phyloP scores from a whole-genome alignment of 1,140 invertebrate genomes.

The Pseudomyrmex pallidus region DNA sequence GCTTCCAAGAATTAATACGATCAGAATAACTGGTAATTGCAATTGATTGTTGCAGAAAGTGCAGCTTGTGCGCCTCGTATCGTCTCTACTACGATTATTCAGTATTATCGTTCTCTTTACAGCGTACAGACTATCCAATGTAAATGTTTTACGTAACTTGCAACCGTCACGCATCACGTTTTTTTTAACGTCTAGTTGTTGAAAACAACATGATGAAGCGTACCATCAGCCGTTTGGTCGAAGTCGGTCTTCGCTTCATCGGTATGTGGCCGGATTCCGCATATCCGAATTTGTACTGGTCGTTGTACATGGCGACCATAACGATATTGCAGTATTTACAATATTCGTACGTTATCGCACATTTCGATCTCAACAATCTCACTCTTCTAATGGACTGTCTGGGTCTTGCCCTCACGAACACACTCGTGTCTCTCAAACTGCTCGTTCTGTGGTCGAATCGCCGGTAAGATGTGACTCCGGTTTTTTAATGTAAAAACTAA shows the following conservation, averaged over 20 bases:
- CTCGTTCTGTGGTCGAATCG: constrained; percentile 41
- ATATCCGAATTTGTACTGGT: constrained; percentile 23
- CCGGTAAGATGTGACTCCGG: constrained; percentile 23
- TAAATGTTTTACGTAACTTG: too few relatives aligned
- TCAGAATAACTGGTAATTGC: constrained; percentile 8
- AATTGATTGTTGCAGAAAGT: constrained; percentile 1
- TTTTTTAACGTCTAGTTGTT: neutral
- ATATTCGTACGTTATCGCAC: constrained; percentile 17
- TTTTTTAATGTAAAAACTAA: neutral
- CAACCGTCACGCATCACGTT: too few relatives aligned
- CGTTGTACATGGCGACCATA: neutral
- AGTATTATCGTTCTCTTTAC: neutral
- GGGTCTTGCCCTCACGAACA: constrained; percentile 33
- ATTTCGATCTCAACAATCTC: neutral
- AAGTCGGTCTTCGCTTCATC: constrained; percentile 30
- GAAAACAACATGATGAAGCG: neutral
- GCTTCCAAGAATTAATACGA: constrained; percentile 22
- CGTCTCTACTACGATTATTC: constrained; percentile 16
- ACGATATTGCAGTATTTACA: neutral
- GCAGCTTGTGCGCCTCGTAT: neutral
- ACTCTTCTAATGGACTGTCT: constrained; percentile 28
- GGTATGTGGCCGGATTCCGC: constrained; percentile 36
- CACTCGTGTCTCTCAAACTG: constrained; percentile 42
- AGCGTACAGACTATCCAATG: neutral
- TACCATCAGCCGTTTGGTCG: neutral